phyloP scores from a whole-genome alignment of 2,888 invertebrate species.

The Polylopha cassiicola region DNA sequence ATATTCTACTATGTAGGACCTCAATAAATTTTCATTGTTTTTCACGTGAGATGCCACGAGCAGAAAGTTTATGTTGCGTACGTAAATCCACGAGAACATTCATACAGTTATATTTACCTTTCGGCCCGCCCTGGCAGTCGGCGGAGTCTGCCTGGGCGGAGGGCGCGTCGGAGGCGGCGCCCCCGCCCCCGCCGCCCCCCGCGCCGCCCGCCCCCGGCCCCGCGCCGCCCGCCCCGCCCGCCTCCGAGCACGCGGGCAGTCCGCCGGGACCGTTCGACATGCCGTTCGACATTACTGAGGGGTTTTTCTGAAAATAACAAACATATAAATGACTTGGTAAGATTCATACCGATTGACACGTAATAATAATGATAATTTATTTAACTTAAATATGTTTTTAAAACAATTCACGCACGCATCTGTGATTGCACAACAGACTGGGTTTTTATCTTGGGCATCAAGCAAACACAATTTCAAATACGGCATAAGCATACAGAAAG shows the following conservation, averaged over 20 bases:
- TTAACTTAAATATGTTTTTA: no score
- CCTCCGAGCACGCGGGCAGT: constrained; percentile 62
- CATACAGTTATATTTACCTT: constrained; percentile 52
- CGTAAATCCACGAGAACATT: no score
- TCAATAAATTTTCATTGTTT: no score
- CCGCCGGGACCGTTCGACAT: constrained; percentile 63
- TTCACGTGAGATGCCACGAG: no score
- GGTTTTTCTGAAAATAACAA: constrained; percentile 59
- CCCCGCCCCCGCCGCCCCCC: constrained; percentile 25
- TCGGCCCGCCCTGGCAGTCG: constrained; percentile 59
- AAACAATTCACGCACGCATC: no score
- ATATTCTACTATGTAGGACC: no score
- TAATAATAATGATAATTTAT: no score
- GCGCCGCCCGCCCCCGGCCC: constrained; percentile 23
- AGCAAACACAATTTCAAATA: no score
- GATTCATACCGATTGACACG: neutral
- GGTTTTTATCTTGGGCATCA: no score
- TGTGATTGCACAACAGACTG: no score
- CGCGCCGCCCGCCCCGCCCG: constrained; percentile 35
- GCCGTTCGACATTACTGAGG: constrained; percentile 72
- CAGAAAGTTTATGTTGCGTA: no score
- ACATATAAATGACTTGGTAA: neutral
- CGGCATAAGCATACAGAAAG: no score
- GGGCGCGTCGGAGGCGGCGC: constrained; percentile 31
- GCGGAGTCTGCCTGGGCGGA: constrained; percentile 30